Evolutionary conservation across 2,113 vertebrate species (phyloP).

Genomic region (Rhadina sibilatrix): DNA sequence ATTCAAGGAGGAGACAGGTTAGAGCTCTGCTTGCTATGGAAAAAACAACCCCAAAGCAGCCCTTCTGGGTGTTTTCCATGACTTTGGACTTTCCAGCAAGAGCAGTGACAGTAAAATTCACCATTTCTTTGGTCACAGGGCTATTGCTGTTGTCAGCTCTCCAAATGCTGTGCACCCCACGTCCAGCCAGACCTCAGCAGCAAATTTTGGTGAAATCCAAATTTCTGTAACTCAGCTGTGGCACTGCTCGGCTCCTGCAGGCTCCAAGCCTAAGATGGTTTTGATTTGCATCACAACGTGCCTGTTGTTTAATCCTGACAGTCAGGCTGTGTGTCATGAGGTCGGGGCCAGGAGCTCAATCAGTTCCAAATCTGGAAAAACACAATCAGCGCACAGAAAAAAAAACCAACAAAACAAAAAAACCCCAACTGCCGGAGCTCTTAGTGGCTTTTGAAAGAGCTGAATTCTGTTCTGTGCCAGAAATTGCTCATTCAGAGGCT

Average conservation of each 20-base stretch:
- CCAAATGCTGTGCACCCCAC: neutral
- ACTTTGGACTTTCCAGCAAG: neutral
- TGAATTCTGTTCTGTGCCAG: neutral
- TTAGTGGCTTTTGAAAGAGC: slow-evolving; percentile 45
- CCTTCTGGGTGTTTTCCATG: neutral
- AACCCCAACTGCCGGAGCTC: neutral
- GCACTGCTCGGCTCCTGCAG: neutral
- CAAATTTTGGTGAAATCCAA: neutral
- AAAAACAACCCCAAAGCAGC: neutral
- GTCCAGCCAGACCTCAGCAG: neutral
- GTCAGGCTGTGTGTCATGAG: slow-evolving; percentile 8
- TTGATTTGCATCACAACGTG: neutral
- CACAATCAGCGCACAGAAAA: neutral
- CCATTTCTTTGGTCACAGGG: neutral
- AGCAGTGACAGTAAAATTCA: neutral
- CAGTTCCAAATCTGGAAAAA: slow-evolving; percentile 32
- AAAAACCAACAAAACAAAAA: no score
- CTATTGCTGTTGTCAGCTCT: neutral
- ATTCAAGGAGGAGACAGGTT: neutral
- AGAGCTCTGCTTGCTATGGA: neutral
- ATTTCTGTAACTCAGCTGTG: neutral
- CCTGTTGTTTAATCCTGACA: neutral
- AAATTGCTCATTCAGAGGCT: slow-evolving; percentile 31
- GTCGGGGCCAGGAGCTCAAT: neutral
- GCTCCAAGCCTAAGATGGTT: neutral